A percentile compares a stretch with the other conserved stretches of the same genome.
Evolutionary conservation across 2,113 vertebrate genomes (phyloP).

Genomic region (Clarias batrachus): DNA sequence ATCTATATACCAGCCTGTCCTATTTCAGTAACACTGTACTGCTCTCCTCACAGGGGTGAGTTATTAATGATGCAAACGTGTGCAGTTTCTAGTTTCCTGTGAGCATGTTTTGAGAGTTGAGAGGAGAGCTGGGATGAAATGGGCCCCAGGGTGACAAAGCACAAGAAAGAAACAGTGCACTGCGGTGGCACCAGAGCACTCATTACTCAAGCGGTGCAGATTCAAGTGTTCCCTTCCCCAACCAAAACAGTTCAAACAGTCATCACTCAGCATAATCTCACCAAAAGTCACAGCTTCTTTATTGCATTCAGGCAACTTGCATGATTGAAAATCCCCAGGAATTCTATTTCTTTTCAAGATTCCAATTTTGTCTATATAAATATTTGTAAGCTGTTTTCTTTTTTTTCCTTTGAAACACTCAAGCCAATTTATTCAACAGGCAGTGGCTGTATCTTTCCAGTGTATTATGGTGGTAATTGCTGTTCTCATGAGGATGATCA

Average conservation of each 20-base stretch:
- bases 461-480: constrained; percentile 42
- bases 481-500: constrained; percentile 42
- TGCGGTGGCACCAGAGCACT: constrained; percentile 32
- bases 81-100: constrained; percentile 20
- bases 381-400: constrained; percentile 34
- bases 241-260: constrained; percentile 18
- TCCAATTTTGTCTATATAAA: constrained; percentile 9
- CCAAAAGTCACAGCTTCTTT: constrained; percentile 7
- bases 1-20: constrained; percentile 13
- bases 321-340: constrained; percentile 30
- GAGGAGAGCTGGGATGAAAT: constrained; percentile 41
- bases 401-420: neutral
- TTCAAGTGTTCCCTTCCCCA: constrained; percentile 34
- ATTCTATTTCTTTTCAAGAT: neutral
- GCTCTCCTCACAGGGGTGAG: constrained; percentile 14
- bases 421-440: constrained; percentile 30
- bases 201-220: constrained; percentile 39
- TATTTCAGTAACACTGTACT: neutral
- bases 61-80: constrained; percentile 45
- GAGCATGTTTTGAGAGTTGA: constrained; percentile 38
- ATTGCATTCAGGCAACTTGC: constrained; percentile 15
- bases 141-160: constrained; percentile 33
- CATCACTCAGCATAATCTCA: constrained; percentile 48
- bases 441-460: constrained; percentile 35
- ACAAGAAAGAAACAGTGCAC: constrained; percentile 33